Evolutionary conservation across 1,140 invertebrate species (phyloP), one percentile per base, ranked within the genome.

Genomic region (Trichomalopsis sarcophagae): DNA sequence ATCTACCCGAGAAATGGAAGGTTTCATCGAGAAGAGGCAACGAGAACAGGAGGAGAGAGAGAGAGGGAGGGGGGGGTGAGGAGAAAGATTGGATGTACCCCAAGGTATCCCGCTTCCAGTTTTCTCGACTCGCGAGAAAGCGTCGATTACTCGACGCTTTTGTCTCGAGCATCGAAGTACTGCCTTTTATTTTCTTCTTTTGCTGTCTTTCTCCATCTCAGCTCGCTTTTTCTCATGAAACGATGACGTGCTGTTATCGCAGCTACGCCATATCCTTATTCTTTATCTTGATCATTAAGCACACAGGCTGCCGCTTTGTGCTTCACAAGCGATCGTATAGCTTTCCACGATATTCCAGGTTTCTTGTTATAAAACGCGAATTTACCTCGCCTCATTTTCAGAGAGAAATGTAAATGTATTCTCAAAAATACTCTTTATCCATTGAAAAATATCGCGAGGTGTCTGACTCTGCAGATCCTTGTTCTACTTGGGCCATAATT

Each of bases 41-140:
- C 23, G 30, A 71, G 69, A 30, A 71, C 6, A 71, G 14, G 23
- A 11, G 9, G 50, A 85, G 81, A 90, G 89, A 87, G 27, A 1
- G 27, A 27, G 27, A 27, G 27, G 2, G 27, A 27, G 27, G 1
- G 27, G 0, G 27, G 1, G 27, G 27, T 27, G 27, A 1, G 23
- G 44, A 85, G 81, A 90, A 89, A 87, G 84, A 89, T 89, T 89
- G 87, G 88, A 90, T 87, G 87, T 84, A 86, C 81, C 85, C 82
- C 40, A 80, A 79, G 82, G 78, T 85, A 86, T 87, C 86, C 6
- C 40, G 87, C 87, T 81, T 82, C 80, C 81, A 77, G 82, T 86
- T 87, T 86, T 69, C 79, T 82, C 82, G 78, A 27, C 82, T 62
- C 17, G 86, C 75, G 81, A 85, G 84, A 88, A 87, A 88, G 87